Conservation (phyloP, 2,888 invertebrate genomes). For the Zaprionus lineosus region DNA sequence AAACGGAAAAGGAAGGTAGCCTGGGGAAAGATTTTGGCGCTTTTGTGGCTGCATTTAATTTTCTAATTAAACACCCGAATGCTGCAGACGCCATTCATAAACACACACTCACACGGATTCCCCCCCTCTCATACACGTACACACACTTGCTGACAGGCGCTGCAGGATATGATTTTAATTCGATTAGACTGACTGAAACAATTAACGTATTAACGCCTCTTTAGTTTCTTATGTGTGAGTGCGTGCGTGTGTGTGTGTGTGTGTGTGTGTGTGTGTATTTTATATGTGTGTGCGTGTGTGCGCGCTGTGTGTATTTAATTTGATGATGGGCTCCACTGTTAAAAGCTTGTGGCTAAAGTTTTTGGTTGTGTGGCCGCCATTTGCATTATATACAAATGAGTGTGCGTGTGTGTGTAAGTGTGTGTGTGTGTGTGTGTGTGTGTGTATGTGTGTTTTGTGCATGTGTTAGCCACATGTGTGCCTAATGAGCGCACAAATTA, state of each 20-base stretch:
- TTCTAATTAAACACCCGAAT: conserved; percentile 78
- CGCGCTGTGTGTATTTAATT: conserved; percentile 48
- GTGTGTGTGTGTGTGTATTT: conserved; percentile 4
- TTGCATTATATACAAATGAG: conserved; percentile 17
- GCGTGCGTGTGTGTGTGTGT: conserved; percentile 21
- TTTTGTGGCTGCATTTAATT: conserved; percentile 64
- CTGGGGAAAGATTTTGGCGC: conserved; percentile 47
- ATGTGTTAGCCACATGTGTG: conserved; percentile 62
- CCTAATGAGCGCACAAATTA: conserved; percentile 79
- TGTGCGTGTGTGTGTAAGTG: conserved; percentile 10
- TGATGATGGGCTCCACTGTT: conserved; percentile 25
- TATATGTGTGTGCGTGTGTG: conserved; percentile 17
- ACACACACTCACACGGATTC: conserved; percentile 12
- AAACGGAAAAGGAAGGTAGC: conserved; percentile 18
- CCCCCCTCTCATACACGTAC: conserved; percentile 12
- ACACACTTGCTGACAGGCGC: conserved; percentile 29
- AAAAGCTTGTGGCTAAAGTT: conserved; percentile 60
- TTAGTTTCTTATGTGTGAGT: conserved; percentile 58
- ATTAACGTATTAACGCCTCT: conserved; percentile 83
- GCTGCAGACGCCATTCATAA: conserved; percentile 42
- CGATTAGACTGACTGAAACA: conserved; percentile 82
- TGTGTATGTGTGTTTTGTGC: conserved; percentile 21
- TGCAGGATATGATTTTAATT: conserved; percentile 82
- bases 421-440: conserved; percentile 14
- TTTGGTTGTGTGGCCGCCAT: conserved; percentile 29